Base-by-base conservation (phyloP, 2,113 vertebrate species). In the Platysternon megacephalum region DNA sequence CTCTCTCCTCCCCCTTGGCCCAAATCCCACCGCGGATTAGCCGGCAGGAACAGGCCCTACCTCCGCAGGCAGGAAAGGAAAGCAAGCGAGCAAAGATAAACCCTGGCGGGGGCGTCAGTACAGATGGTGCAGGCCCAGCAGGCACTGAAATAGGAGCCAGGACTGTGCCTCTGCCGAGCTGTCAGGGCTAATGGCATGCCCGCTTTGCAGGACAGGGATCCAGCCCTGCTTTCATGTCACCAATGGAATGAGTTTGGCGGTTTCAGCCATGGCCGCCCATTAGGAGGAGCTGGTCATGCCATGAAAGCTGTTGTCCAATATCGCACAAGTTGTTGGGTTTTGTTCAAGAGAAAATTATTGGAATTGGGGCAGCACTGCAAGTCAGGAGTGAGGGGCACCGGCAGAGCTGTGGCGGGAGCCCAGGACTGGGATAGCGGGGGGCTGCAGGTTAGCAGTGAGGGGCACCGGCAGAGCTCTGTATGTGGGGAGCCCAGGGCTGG, bases 21-120 rank as follows among this genome's bases (percentile, higher is more conserved):
- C 48, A 88, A 22, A 82, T 93, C 91, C 61, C 85, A 91, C n/a
- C 86, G 88, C 68, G 84, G 89, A 89, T 95, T 89, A 94, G 93
- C 90, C 83, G 68, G 88, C 90, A 82, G 86, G 29, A 80, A 85
- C 68, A 87, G 56, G 42, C 52, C 72, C 39, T n/a, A 28, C 55
- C 82, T 82, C 32, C 76, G 29, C 49, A 74, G 46, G 11, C 24
- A n/a, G 79, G 78, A 53, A 82, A 88, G 22, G 51, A n/a, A 72
- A 28, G 65, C 26, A 19, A 80, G 48, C 1, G 16, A 79, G 44
- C 78, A 29, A 49, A 81, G 79, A 81, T 51, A 52, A 81, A 26
- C 32, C 48, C 46, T 21, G 26, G 35, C 19, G 28, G 48, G 79
- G 49, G 7, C 21, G 48, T 42, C 72, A 3, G 19, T 22, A 42